Evolutionary conservation across 2,888 invertebrate genomes (phyloP).

Genomic region (Enchytraeus crypticus): DNA sequence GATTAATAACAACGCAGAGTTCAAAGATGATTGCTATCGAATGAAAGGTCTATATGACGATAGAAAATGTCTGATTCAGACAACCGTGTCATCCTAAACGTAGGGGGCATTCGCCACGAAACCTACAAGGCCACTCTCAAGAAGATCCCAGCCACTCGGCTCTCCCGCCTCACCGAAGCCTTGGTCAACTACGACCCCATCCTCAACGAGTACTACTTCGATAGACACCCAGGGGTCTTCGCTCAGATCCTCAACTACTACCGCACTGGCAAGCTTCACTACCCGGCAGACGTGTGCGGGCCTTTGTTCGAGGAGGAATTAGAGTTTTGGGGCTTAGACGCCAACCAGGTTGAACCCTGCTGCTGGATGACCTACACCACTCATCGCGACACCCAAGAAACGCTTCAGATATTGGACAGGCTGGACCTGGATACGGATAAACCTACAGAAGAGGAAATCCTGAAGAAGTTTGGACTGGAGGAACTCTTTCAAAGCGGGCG

Average conservation of each 20-base stretch:
- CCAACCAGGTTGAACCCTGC: too few species aligned
- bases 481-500: conserved; percentile 2
- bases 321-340: conserved; percentile 88
- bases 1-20: too few species aligned
- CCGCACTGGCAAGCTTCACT: too few species aligned
- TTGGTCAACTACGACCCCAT: conserved; percentile 99
- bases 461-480: conserved; percentile 16
- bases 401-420: too few species aligned
- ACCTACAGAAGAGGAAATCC: conserved; percentile 13
- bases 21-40: too few species aligned
- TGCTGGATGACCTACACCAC: too few species aligned
- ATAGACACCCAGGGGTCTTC: conserved; percentile 85
- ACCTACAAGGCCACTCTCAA: conserved; percentile 7
- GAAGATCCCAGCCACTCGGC: too few species aligned
- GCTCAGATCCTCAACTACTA: too few species aligned
- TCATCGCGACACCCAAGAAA: too few species aligned
- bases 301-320: conserved; percentile 97
- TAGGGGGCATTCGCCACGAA: background rate
- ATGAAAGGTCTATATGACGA: too few species aligned
- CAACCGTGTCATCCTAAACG: conserved; percentile 3
- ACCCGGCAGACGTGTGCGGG: conserved; percentile 94
- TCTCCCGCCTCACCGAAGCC: conserved; percentile 79
- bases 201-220: conserved; percentile 99
- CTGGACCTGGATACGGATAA: too few species aligned
- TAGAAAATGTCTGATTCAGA: conserved; percentile 3